Base-by-base conservation (phyloP, 2,797 vertebrate species). In the Dicrostonyx torquatus region DNA sequence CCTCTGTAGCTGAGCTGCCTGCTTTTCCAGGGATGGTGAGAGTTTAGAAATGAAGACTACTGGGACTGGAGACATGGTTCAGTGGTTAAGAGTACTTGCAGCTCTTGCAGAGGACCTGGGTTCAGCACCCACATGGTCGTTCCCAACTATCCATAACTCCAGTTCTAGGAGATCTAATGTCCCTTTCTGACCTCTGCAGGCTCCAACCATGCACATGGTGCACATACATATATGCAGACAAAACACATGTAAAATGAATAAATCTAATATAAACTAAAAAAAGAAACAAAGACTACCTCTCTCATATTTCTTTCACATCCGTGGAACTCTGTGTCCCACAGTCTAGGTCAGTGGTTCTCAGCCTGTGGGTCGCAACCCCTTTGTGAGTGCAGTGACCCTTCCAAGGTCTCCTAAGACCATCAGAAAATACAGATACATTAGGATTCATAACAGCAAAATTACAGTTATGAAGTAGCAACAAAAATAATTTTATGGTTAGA, bases 11-110 rank as follows among this genome's bases (percentile, higher is more conserved):
- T 78, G 29, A 66, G n/a, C 40, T 34, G 14, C 94, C 76, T 24
- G 58, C 58, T 87, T 76, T 86, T 77, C 31, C 76, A 87, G 58
- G 94, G 76, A 70, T 20, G 29, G 22, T 60, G 11, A n/a, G 18
- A 5, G 22, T 66, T 94, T 94, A 90, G 58, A 90, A 95, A 88
- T 77, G 89, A 80, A 75, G 77, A 72, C 29, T 60, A 34, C 15
- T 8, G 55, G 20, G 55, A 7, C 20, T 58, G 55, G 55, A 58
- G 55, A 58, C 55, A 58, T 22, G 55, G 55, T 22, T 58, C 55
- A 58, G 55, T 22, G 55, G 55, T 58, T 58, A 58, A 58, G 20
- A 58, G 20, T 20, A 58, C 55, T 58, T 58, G 55, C 55, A 58
- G 55, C 55, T 58, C 55, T 58, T 58, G 55, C 55, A 22, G 55